Evolutionary conservation across 2,797 vertebrate species (phyloP).

Genomic region (Pangasius macronema): DNA sequence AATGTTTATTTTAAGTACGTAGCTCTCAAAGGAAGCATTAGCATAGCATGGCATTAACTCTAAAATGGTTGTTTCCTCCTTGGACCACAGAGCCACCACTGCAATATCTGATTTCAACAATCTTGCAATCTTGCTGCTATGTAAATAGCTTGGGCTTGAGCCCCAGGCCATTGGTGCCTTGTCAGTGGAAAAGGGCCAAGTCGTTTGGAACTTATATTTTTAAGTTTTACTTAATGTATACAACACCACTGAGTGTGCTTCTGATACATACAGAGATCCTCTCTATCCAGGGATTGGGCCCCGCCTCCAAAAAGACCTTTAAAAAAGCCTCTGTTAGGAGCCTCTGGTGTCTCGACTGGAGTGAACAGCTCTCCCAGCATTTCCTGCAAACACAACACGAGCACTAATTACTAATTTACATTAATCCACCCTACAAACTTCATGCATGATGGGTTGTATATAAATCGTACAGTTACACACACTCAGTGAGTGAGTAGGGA

Average conservation of each 20-base stretch:
- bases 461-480: not conserved
- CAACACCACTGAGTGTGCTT: not conserved
- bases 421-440: not conserved
- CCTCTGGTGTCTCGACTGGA: conserved; percentile 97
- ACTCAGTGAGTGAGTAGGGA: not conserved
- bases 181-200: not conserved
- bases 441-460: not conserved
- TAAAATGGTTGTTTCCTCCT: not conserved
- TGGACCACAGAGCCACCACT: not conserved
- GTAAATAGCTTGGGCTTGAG: not conserved
- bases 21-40: not conserved
- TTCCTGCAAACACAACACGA: conserved; percentile 77
- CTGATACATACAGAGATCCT: conserved; percentile 92
- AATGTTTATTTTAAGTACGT: not conserved
- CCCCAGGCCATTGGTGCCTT: not conserved
- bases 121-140: not conserved
- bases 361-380: conserved; percentile 98
- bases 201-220: too few relatives aligned
- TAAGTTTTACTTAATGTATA: not conserved
- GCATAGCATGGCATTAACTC: not conserved
- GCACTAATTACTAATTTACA: not conserved
- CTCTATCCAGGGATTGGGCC: conserved; percentile 94
- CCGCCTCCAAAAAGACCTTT: conserved; percentile 97
- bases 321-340: conserved; percentile 97
- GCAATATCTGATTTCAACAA: not conserved